Evolutionary conservation across 2,113 vertebrate species (phyloP).

Genomic region (Romanogobio albipinnatus): DNA sequence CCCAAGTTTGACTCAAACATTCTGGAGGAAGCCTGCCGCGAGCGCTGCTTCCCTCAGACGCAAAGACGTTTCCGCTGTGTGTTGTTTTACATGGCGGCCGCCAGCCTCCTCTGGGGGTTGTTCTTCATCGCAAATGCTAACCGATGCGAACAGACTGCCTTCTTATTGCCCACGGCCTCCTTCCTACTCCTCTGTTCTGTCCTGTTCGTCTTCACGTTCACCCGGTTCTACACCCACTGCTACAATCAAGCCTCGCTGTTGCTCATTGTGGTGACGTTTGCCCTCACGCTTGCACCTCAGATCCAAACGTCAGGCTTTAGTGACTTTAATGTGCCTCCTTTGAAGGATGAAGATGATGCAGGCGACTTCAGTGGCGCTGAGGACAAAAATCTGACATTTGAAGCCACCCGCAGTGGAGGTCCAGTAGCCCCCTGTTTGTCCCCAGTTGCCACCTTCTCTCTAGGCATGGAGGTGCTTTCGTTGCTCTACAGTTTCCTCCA

Average conservation of each 20-base stretch:
- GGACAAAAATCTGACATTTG: conserved; percentile 62
- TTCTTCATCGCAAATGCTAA: conserved; percentile 84
- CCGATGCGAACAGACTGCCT: conserved; percentile 74
- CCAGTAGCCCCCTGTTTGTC: conserved; percentile 80
- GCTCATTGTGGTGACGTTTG: conserved; percentile 86
- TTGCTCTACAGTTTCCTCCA: conserved; percentile 95
- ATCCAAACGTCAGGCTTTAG: conserved; percentile 77
- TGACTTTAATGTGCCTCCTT: conserved; percentile 52
- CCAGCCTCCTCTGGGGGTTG: conserved; percentile 87
- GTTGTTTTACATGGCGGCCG: conserved; percentile 87
- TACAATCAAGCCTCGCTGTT: conserved; percentile 86
- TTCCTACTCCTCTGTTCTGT: conserved; percentile 83
- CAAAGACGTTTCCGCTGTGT: conserved; percentile 92
- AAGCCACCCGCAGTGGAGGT: conserved; percentile 34
- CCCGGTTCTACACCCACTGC: conserved; percentile 81
- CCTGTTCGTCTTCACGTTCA: conserved; percentile 91
- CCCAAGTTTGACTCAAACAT: conserved; percentile 94
- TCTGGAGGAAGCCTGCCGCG: conserved; percentile 93
- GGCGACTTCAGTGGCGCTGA: conserved; percentile 65
- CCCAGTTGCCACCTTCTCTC: conserved; percentile 92
- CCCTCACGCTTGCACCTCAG: conserved; percentile 87
- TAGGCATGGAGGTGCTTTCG: conserved; percentile 91
- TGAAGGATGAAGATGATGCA: conserved; percentile 61
- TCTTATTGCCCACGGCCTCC: conserved; percentile 82
- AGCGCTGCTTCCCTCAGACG: conserved; percentile 94